Base-by-base conservation (phyloP, 2,888 invertebrate species). In the Argynnis bischoffii region DNA sequence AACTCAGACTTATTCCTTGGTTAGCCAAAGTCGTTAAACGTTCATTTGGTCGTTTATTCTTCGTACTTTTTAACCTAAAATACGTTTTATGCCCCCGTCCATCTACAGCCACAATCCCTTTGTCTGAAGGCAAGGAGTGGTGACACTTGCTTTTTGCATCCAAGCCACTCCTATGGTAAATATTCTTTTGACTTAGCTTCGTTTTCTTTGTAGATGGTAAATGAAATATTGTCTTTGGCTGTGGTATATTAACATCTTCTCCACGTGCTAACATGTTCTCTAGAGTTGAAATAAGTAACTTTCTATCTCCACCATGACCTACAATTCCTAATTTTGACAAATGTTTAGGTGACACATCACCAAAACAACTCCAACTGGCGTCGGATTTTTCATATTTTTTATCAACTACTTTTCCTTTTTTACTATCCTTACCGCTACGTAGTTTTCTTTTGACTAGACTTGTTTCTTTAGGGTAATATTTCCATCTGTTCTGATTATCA, bases 271-370 rank as follows among this genome's bases (percentile, higher is more conserved):
- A 51, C 80, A 91, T 79, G 15, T 82, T 77, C 66, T 85, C 76
- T 50, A 91, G 76, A 64, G 82, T 82, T 13, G 79, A 71, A 41
- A 83, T 64, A 50, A 92, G 77, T 64, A 88, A 64, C 70, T 83
- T 89, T 72, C 82, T 88, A 69, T 92, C 91, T 3, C 83, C 81
- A 1, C 92, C 91, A 61, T 92, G 92, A 14, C 92, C 90, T 13
- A 86, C 72, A n/a, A 92, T 89, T 14, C 92, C 92, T 79, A 89
- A 81, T 76, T 82, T 82, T 8, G 90, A 87, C 46, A 92, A 76
- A 14, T 80, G 71, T 70, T 75, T 81, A 3, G 89, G 87, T 51
- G 84, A 80, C 8, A 78, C 85, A 69, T 86, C 87, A 2, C 88
- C 90, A 63, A 92, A 92, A 76, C 92, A 92, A 77, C 90, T 92